phyloP scores from a whole-genome alignment of 2,113 vertebrate genomes.

The Anthoscopus minutus region DNA sequence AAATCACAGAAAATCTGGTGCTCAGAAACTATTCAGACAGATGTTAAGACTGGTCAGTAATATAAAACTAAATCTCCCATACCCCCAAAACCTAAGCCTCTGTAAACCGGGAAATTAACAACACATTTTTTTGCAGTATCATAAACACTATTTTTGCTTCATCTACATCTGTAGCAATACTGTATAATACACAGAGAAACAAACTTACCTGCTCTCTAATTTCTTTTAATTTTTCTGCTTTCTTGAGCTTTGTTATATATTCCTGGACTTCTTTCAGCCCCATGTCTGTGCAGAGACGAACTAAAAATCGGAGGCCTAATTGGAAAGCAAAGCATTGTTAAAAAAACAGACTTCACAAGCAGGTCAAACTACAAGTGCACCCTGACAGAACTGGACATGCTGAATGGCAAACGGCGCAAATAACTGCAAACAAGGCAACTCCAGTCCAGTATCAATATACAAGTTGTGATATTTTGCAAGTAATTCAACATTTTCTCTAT shows the following conservation, averaged over 20 bases:
- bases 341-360: neutral
- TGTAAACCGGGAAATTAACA: neutral
- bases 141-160: neutral
- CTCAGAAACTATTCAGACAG: neutral
- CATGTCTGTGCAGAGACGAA: slow-evolving; percentile 92
- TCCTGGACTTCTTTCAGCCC: slow-evolving; percentile 92
- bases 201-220: slow-evolving; percentile 86
- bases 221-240: slow-evolving; percentile 93
- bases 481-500: neutral
- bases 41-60: neutral
- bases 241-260: slow-evolving; percentile 90
- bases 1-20: neutral
- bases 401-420: neutral
- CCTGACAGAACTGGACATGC: neutral
- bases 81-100: neutral
- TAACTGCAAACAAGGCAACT: neutral
- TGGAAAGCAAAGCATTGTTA: slow-evolving; percentile 1
- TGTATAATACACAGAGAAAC: neutral
- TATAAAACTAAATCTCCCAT: neutral
- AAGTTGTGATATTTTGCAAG: neutral
- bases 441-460: neutral
- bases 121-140: neutral
- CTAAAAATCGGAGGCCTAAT: slow-evolving; percentile 87
- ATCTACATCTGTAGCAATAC: neutral
- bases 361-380: neutral